A percentile compares a stretch with the other conserved stretches of the same genome.
phyloP scores from a whole-genome alignment of 1,140 invertebrate genomes.

The Ridgeia piscesae region DNA sequence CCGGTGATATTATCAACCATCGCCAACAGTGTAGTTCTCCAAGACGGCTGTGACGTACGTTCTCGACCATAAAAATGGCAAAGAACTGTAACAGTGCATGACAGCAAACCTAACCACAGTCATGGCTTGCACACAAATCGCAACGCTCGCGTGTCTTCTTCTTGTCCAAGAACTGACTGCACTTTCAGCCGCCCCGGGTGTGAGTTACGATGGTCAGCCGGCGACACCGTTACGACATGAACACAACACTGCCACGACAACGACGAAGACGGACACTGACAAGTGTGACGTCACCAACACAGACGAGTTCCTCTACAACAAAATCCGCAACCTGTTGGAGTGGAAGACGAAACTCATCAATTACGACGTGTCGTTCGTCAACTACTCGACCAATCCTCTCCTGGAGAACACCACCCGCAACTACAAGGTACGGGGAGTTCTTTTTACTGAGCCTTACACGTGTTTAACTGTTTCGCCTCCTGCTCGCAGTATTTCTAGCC shows the following conservation, averaged over 20 bases:
- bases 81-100: not conserved
- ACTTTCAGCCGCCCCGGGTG: not conserved
- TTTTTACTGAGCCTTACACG: too few species aligned
- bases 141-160: not conserved
- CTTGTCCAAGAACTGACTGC: not conserved
- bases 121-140: not conserved
- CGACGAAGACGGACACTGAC: not conserved
- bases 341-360: slow-evolving; percentile 25
- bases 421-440: slow-evolving; percentile 21
- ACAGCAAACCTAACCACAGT: not conserved
- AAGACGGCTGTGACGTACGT: too few species aligned
- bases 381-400: slow-evolving; percentile 28
- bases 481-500: not conserved
- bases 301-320: not conserved
- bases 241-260: not conserved
- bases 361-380: slow-evolving; percentile 24
- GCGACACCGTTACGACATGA: not conserved
- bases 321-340: not conserved
- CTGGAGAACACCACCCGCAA: slow-evolving; percentile 8
- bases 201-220: not conserved
- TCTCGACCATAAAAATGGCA: too few species aligned
- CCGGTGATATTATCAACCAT: too few species aligned
- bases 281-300: not conserved
- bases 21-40: too few species aligned
- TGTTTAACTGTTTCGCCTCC: too few species aligned